phyloP scores from a whole-genome alignment of 2,113 vertebrate genomes.

The Gasterosteus aculeatus region DNA sequence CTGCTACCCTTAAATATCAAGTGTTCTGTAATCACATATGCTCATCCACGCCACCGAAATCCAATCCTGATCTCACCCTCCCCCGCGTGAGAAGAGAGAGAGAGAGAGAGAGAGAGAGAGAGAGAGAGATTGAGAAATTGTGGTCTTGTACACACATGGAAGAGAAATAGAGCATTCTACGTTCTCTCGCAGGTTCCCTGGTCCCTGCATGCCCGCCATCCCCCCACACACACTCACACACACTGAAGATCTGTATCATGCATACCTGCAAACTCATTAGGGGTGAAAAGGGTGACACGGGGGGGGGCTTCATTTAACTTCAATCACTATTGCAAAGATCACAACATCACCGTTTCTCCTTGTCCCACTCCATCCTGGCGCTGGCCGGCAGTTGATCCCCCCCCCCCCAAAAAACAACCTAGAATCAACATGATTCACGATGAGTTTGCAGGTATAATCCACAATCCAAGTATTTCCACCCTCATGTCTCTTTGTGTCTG shows the following conservation, averaged over 20 bases:
- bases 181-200: background rate
- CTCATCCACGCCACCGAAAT: conserved; percentile 45
- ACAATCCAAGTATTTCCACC: too few species aligned
- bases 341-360: too few species aligned
- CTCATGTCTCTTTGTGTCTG: too few species aligned
- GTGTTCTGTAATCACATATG: conserved; percentile 38
- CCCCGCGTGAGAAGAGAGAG: background rate
- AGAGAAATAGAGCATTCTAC: conserved; percentile 19
- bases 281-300: too few species aligned
- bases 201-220: background rate
- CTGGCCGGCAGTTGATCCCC: too few species aligned
- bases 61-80: conserved; percentile 17
- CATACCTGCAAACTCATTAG: too few species aligned
- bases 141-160: conserved; percentile 20
- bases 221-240: background rate
- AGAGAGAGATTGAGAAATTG: background rate
- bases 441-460: too few species aligned
- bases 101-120: conserved; percentile 5
- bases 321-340: too few species aligned
- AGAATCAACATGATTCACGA: too few species aligned
- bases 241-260: background rate
- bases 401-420: too few species aligned
- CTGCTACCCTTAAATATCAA: conserved; percentile 36
- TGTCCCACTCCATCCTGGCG: too few species aligned
- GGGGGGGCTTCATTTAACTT: too few species aligned